Base-by-base conservation (phyloP, 1,140 invertebrate genomes). In the Microvelia longipes region DNA sequence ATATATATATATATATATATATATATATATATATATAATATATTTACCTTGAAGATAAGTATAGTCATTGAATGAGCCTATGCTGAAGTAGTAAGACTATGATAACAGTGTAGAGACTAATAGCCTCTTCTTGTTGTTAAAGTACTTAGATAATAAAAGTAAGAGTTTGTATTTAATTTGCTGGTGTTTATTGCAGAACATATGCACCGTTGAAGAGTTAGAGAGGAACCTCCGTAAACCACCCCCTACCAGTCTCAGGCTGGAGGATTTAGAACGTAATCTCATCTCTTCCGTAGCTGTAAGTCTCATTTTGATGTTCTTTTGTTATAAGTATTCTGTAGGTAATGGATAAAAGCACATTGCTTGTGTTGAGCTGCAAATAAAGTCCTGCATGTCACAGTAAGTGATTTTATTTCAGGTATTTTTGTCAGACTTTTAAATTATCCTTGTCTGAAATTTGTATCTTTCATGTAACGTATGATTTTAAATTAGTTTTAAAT, bases 121-220 rank as follows among this genome's bases (percentile, higher is more conserved):
- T n/a, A n/a, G n/a, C n/a, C n/a, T n/a, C n/a, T n/a, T n/a, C n/a
- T n/a, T n/a, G n/a, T n/a, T n/a, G n/a, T n/a, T n/a, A n/a, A n/a
- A n/a, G n/a, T n/a, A n/a, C n/a, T n/a, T n/a, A n/a, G n/a, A n/a
- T n/a, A n/a, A n/a, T n/a, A n/a, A n/a, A n/a, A n/a, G n/a, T n/a
- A n/a, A n/a, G n/a, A n/a, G n/a, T n/a, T n/a, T n/a, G n/a, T n/a
- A n/a, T n/a, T n/a, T n/a, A n/a, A n/a, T n/a, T n/a, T n/a, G n/a
- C n/a, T n/a, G n/a, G n/a, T 50, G 35, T 50, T 5, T 50, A 19
- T 70, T 71, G 30, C 77, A 80, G 74, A 82, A 81, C 78, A 81
- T 82, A 26, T 81, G 81, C 70, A 84, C 83, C 5, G 83, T 85
- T 15, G 83, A 84, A 77, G 83, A 85, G 75, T 69, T 85, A 63